Evolutionary conservation across 1,140 invertebrate species (phyloP).

Genomic region (Drosophila gunungcola): DNA sequence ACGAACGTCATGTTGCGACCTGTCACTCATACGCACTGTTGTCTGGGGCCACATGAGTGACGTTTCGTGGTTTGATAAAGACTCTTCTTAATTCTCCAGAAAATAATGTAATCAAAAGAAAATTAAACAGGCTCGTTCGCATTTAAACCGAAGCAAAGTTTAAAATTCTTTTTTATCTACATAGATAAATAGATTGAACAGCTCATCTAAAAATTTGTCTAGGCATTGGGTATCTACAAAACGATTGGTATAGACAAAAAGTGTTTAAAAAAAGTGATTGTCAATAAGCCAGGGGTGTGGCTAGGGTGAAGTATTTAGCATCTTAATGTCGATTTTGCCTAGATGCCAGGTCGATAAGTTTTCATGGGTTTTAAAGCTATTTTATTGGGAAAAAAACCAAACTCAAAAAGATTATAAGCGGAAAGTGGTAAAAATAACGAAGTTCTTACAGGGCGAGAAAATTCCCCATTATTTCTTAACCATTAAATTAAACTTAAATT

Average conservation of each 20-base stretch:
- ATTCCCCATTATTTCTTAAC: no score
- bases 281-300: constrained; percentile 12
- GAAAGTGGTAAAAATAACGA: neutral
- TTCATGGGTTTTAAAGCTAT: neutral
- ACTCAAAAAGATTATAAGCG: neutral
- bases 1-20: constrained; percentile 57
- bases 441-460: neutral
- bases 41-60: constrained; percentile 60
- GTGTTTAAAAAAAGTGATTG: constrained; percentile 11
- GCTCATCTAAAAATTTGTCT: no score
- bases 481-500: no score
- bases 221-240: constrained; percentile 15
- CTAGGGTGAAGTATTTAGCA: constrained; percentile 23
- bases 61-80: constrained; percentile 51
- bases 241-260: neutral
- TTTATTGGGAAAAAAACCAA: neutral
- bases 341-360: constrained; percentile 17
- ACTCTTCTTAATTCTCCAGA: constrained; percentile 16
- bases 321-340: constrained; percentile 18
- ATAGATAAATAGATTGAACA: constrained; percentile 14
- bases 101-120: constrained; percentile 16
- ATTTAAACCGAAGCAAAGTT: constrained; percentile 8
- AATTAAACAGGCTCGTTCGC: constrained; percentile 16
- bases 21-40: constrained; percentile 74
- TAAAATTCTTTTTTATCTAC: neutral